These are phyloP conservation scores for Dasysyrphus albostriatus DNA, from an alignment of 2,888 invertebrate genomes.

Conservation along the genomic window DNA sequence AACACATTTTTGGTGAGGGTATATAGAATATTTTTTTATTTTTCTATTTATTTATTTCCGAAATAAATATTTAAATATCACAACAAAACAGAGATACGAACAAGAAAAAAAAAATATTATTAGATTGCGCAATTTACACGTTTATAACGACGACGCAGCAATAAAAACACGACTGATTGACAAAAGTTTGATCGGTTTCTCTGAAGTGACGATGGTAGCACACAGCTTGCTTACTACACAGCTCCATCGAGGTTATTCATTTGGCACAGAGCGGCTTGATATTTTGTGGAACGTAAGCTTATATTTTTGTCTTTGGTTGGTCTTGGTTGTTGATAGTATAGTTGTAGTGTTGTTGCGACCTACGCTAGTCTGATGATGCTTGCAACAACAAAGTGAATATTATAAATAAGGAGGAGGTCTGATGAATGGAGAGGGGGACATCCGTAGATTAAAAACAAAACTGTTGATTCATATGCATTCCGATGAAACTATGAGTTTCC, in stretches of 20 bases:
- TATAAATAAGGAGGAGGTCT: neutral
- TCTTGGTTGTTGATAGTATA: neutral
- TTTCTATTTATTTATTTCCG: neutral
- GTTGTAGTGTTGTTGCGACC: neutral
- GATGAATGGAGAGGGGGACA: neutral
- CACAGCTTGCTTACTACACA: neutral
- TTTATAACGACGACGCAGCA: constrained; percentile 11
- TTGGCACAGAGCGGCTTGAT: neutral
- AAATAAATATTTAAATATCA: neutral
- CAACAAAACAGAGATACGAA: constrained; percentile 7
- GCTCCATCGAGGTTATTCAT: constrained; percentile 20
- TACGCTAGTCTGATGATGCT: neutral
- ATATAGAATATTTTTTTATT: neutral
- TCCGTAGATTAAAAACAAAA: constrained; percentile 8
- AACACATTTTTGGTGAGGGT: constrained; percentile 45
- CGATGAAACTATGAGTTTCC: constrained; percentile 36
- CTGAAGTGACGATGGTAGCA: constrained; percentile 8
- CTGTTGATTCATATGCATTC: constrained; percentile 53
- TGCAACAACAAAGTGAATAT: constrained; percentile 9
- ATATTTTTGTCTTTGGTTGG: neutral
- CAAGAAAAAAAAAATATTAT: neutral
- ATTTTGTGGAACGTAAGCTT: constrained; percentile 57
- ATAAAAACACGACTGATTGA: constrained; percentile 55
- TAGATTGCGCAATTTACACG: constrained; percentile 17
- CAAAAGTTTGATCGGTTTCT: constrained; percentile 46